phyloP scores from a whole-genome alignment of 2,113 vertebrate species.

The Marmota flaviventris region DNA sequence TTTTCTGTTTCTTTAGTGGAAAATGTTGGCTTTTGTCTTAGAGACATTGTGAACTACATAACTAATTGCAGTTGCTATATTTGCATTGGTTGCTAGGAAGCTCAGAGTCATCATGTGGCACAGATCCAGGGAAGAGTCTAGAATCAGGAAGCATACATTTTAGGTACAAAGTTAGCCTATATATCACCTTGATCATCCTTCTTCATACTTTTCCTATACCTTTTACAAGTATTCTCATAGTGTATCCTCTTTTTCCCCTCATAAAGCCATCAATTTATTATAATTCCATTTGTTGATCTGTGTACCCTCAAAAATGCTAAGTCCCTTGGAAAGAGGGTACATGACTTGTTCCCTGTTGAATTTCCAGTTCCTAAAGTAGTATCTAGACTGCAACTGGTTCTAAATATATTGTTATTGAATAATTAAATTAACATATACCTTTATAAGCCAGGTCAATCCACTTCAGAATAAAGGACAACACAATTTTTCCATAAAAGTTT shows the following conservation, averaged over 20 bases:
- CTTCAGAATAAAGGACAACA: background rate
- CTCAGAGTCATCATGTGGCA: background rate
- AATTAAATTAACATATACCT: background rate
- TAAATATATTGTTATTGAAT: slow-evolving; percentile 15
- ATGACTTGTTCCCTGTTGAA: background rate
- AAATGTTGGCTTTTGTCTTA: background rate
- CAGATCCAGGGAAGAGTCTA: background rate
- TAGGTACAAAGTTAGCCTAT: background rate
- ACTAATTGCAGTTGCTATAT: background rate
- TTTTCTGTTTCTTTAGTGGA: background rate
- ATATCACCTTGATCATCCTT: background rate
- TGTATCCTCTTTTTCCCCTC: background rate
- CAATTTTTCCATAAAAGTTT: background rate
- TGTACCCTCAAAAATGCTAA: background rate
- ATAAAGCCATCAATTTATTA: background rate
- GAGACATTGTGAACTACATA: background rate
- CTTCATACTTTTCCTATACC: background rate
- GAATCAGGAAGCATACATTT: background rate
- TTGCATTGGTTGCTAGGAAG: background rate
- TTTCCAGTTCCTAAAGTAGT: background rate
- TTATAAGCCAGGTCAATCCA: background rate
- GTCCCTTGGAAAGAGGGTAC: background rate
- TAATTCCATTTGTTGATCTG: background rate
- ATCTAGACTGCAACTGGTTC: background rate
- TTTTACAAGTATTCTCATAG: background rate